Conservation (phyloP, 2,113 vertebrate genomes). For the Monarcha castaneiventris region DNA sequence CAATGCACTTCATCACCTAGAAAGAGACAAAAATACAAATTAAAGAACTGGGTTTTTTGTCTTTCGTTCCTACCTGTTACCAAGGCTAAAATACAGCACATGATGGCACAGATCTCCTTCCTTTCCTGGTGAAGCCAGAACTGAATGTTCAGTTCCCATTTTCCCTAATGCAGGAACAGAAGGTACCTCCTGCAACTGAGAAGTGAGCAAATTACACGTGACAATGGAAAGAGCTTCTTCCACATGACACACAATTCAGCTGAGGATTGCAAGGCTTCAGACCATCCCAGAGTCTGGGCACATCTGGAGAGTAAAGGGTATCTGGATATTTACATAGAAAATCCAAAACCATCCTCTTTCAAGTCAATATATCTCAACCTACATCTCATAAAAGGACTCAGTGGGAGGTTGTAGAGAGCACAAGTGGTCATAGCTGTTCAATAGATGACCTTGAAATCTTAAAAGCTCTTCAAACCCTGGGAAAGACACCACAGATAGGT, state of each 20-base stretch:
- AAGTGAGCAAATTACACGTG: neutral
- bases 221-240: neutral
- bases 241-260: neutral
- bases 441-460: neutral
- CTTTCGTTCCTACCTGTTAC: neutral
- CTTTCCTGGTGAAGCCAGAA: neutral
- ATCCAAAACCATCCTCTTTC: neutral
- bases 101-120: neutral
- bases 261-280: neutral
- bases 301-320: neutral
- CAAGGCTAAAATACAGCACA: neutral
- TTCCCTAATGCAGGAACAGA: neutral
- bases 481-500: neutral
- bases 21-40: neutral
- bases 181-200: neutral
- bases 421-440: neutral
- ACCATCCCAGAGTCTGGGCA: neutral
- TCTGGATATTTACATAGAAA: neutral
- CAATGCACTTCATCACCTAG: conserved; percentile 94
- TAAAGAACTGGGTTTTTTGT: neutral
- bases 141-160: neutral
- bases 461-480: neutral
- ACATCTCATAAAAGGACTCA: neutral
- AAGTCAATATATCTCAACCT: neutral
- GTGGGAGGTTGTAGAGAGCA: neutral